Evolutionary conservation across 2,888 invertebrate species (phyloP), one percentile per base, ranked within the genome.

Genomic region (Scaptomyza flava): DNA sequence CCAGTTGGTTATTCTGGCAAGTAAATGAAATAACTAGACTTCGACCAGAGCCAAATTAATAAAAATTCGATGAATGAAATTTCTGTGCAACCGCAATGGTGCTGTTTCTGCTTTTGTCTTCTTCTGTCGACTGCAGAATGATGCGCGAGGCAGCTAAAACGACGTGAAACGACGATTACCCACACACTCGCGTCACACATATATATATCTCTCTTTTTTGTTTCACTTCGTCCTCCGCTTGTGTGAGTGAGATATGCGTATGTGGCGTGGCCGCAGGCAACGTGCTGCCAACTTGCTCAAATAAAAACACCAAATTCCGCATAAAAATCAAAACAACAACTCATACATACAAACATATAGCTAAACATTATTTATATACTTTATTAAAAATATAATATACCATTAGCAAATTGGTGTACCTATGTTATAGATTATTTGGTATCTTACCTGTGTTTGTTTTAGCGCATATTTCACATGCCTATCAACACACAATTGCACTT

Each of bases 1-100:
- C 79, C 79, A 84, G 81, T 79, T 71, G 84, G 81, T 85, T 87
- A 75, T 79, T 72, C 81, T 81, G 67, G 74, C 70, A 76, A 73
- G 77, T 73, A 81, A 90, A 90, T 88, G 90, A 90, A 90, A 90
- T 90, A 89, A 90, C 90, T 90, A 89, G 90, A 89, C 83, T 79
- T 82, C 85, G 68, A 53, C 76, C 63, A 64, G 68, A 53, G 67
- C 57, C 79, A 82, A 86, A 80, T 78, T 80, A 81, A 81, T 79
- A 84, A 77, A 79, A 87, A 75, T 78, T 71, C 72, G 69, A 82
- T 83, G 88, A 83, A 85, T 86, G 88, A 82, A 77, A 83, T 76
- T 82, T 81, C 74, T 71, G 61, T 57, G 72, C 62, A 58, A 68
- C 51, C 62, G 68, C 63, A 71, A 54, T 72, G 56, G 48, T 73